These are phyloP conservation scores for Decapterus maruadsi DNA, from an alignment of 2,797 vertebrate species.

Conservation along the genomic window DNA sequence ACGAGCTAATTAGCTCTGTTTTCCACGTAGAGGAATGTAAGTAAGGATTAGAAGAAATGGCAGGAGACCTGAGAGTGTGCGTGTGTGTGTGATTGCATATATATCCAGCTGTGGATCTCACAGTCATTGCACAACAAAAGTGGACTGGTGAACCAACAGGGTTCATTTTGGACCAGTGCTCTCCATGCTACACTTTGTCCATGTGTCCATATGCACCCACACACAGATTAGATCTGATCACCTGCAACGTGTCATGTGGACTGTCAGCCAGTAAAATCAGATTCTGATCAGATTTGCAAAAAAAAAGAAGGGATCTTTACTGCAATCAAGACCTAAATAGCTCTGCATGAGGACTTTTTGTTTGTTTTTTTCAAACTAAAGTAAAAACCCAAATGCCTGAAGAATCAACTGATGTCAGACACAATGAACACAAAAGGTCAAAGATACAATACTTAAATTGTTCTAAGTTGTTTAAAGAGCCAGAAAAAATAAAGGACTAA, in stretches of 20 bases:
- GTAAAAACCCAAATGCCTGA: neutral
- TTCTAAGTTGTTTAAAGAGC: too few relatives aligned
- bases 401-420: neutral
- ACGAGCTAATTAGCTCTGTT: slow-evolving; percentile 64
- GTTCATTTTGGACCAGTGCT: neutral
- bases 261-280: too few relatives aligned
- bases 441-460: neutral
- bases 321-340: neutral
- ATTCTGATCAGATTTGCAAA: too few relatives aligned
- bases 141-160: neutral
- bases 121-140: neutral
- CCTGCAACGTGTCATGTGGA: too few relatives aligned
- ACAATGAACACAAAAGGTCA: too few relatives aligned
- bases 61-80: neutral
- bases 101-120: neutral
- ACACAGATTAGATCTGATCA: too few relatives aligned
- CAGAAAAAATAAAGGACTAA: too few relatives aligned
- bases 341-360: neutral
- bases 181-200: neutral
- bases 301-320: too few relatives aligned
- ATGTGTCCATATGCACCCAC: too few relatives aligned
- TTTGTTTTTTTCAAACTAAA: too few relatives aligned
- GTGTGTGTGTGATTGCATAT: neutral
- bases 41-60: slow-evolving; percentile 49
- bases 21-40: slow-evolving; percentile 51